Base-by-base conservation (phyloP, 2,113 vertebrate genomes). In the Melospiza melodia region DNA sequence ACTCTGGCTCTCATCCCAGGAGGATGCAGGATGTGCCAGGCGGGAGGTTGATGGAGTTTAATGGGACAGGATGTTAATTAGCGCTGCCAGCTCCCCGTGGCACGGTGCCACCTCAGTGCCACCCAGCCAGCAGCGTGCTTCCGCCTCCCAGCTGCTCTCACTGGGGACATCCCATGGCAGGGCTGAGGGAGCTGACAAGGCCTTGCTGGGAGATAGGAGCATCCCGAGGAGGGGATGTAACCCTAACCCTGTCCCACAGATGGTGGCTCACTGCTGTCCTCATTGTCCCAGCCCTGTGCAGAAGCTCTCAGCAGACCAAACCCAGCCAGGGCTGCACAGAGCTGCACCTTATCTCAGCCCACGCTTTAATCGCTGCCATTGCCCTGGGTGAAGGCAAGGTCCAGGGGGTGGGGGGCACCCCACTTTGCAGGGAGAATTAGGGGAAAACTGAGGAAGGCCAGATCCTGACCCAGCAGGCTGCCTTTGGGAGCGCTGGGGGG, bases 61-160 rank as follows among this genome's bases (percentile, higher is more conserved):
- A 89, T 71, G 77, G 75, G 72, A 31, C 55, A n/a, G 55, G 80
- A 35, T 68, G 81, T 89, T 87, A 66, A 89, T 80, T 58, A 89
- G 68, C 6, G 2, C 58, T 3, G 1, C 39, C 28, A 30, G 4
- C 9, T 89, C 59, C 46, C 25, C 11, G 0, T 41, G 72, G 63
- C 7, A 10, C 6, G 51, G 33, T 84, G 84, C 51, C 85, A 85
- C 52, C 39, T 79, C 11, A 0, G 31, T 94, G 83, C 41, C 76
- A 66, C 68, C 59, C 63, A 49, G 54, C 14, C 54, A 44, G 55
- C 15, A 4, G 65, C 2, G 6, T 74, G 52, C 68, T 69, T 85
- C 82, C 57, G 75, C 43, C 30, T 82, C 18, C 43, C 3, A 3
- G 41, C 55, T 94, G 43, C 39, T 18, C 80, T 89, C 8, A 0